Evolutionary conservation across 1,140 invertebrate genomes (phyloP), one percentile per base, ranked within the genome.

Genomic region (Steinernema khuongi): DNA sequence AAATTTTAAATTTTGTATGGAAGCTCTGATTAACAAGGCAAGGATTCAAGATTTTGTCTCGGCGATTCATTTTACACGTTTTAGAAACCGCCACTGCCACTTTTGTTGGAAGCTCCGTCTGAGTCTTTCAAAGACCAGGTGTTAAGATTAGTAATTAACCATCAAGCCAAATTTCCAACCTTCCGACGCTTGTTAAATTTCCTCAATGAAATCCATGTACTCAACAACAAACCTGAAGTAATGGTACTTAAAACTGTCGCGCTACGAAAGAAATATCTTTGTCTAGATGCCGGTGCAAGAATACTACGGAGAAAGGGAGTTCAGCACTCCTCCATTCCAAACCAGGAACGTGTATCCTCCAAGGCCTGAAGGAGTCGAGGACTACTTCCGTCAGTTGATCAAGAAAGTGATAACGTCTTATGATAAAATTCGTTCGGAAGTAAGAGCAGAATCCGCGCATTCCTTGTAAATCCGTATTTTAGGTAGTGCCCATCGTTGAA

Each of bases 21-120:
- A 75, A 19, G 74, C 74, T 14, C n/a, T 73, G 17, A 14, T 28
- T 0, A 36, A 67, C 33, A 18, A 71, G 36, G 70, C 19, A 7
- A 60, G 22, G 50, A 22, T 60, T 60, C 4, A 26, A 60, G 14
- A 60, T 26, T 11, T 22, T n/a, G 4, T 17, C 7, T 7, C 26
- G 14, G 50, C 2, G 14, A 22, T 22, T 14, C 26, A 4, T 60
- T n/a, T 26, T 41, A n/a, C 7, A 11, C n/a, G n/a, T 7, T 60
- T 14, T 22, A 60, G 50, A 60, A 60, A 60, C 22, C 50, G 7
- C 50, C 50, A 17, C 22, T 60, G 50, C 50, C 50, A 2, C 50
- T 60, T 4, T 7, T 4, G 4, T 22, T 60, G 19, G 7, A 22
- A 14, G 11, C 11, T 60, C 50, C 50, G 7, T 60, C 50, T 4